Evolutionary conservation across 2,113 vertebrate species (phyloP), one percentile per base, ranked within the genome.

Genomic region (Pitta sordida): DNA sequence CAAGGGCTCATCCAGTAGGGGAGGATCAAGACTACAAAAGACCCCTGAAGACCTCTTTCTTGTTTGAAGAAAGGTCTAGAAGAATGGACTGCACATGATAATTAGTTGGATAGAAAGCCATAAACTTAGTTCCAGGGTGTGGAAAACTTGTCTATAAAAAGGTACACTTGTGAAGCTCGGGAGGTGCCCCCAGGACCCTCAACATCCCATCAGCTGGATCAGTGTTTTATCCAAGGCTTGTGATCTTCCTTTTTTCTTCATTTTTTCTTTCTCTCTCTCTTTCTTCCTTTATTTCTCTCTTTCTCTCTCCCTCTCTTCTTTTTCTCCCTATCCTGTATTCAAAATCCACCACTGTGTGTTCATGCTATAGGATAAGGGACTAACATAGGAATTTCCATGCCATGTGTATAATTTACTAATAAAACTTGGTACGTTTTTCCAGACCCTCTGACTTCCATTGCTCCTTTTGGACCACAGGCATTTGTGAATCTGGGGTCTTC

Each of bases 361-460:
- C 60, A n/a, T 30, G 23, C 5, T 13, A 13, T 29, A 51, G 29
- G 23, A 29, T 39, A 62, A 51, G 18, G 3, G 26, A 36, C 7
- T 58, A 15, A n/a, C 0, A 0, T 16, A 21, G 6, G 0, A 0
- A 52, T 67, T 74, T 65, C n/a, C 37, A n/a, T 56, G 60, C 11
- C 0, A 0, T 12, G 13, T 67, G 8, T 24, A 81, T 39, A 59
- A 59, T 67, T 67, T 52, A 24, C 51, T n/a, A 23, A 37, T 44
- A 39, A 67, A 67, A 67, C 11, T 24, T 29, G 4, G 3, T 13
- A 59, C 13, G 22, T 17, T 44, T 81, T 88, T 59, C 27, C 15
- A 16, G 13, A 81, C 23, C 10, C 10, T 88, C 44, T 74, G 60
- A n/a, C 9, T 59, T 59, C 6, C 22, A 24, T 37, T 12, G 9